phyloP scores from a whole-genome alignment of 2,888 invertebrate genomes.

The Sympetrum striolatum region DNA sequence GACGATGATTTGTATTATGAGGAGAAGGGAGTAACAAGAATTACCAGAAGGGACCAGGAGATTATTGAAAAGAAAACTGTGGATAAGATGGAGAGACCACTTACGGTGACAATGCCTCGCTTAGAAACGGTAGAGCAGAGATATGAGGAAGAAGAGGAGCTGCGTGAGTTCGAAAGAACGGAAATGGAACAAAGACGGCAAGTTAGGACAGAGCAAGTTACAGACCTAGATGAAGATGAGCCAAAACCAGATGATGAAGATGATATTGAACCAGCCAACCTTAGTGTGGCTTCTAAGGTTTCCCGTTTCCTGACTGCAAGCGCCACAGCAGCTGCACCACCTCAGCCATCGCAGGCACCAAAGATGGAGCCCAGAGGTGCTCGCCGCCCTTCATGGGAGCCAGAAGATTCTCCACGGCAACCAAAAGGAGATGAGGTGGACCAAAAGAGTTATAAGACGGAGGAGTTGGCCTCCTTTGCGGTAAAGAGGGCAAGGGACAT shows the following conservation, averaged over 20 bases:
- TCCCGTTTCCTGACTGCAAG: constrained; percentile 57
- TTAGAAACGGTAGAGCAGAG: constrained; percentile 12
- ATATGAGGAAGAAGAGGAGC: neutral
- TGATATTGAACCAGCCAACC: constrained; percentile 43
- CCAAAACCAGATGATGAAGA: constrained; percentile 58
- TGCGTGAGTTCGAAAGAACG: neutral
- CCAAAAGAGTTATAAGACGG: constrained; percentile 35
- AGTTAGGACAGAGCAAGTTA: constrained; percentile 49
- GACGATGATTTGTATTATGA: constrained; percentile 61
- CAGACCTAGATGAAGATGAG: constrained; percentile 56
- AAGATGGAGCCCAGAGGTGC: constrained; percentile 56
- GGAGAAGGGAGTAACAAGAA: neutral
- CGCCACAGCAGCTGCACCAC: neutral
- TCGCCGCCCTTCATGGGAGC: constrained; percentile 20
- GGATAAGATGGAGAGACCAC: neutral
- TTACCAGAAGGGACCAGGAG: neutral
- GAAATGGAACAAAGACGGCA: neutral
- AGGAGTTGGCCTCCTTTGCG: constrained; percentile 55
- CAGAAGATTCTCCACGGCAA: constrained; percentile 31
- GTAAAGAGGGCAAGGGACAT: constrained; percentile 74
- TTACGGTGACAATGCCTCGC: neutral
- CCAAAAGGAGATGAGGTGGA: constrained; percentile 46
- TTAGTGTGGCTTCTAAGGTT: constrained; percentile 45
- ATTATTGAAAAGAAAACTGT: neutral
- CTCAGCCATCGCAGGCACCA: neutral